Evolutionary conservation across 2,113 vertebrate species (phyloP).

Genomic region (Galeopterus variegatus): DNA sequence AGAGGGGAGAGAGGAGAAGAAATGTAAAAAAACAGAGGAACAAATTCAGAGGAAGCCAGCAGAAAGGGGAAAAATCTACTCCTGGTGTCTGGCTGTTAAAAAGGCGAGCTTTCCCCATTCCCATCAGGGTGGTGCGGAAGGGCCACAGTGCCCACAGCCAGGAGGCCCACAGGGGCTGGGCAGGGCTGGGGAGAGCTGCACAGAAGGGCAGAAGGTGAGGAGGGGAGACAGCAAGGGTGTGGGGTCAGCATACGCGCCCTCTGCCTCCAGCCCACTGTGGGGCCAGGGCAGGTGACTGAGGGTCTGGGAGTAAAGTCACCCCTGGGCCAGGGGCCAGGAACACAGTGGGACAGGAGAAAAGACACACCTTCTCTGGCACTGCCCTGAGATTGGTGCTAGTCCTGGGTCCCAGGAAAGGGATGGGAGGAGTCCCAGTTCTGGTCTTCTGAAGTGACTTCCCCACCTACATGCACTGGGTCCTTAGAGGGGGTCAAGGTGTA

Average conservation of each 20-base stretch:
- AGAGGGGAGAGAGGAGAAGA: not conserved
- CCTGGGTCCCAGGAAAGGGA: not conserved
- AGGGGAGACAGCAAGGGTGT: too few species aligned
- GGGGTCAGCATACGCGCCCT: too few species aligned
- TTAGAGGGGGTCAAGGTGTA: not conserved
- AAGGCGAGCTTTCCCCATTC: not conserved
- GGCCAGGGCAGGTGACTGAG: too few species aligned
- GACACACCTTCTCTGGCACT: too few species aligned
- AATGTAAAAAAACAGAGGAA: not conserved
- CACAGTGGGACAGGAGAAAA: not conserved
- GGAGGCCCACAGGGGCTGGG: not conserved
- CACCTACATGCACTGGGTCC: too few species aligned
- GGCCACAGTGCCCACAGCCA: too few species aligned
- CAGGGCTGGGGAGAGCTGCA: not conserved
- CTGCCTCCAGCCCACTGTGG: too few species aligned
- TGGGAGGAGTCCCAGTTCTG: not conserved
- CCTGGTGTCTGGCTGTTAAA: not conserved
- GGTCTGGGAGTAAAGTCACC: too few species aligned
- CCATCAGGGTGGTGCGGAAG: not conserved
- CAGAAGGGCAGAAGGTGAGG: too few species aligned
- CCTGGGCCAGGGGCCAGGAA: not conserved
- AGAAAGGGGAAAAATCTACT: not conserved
- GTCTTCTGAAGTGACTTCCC: not conserved
- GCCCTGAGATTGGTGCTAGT: not conserved
- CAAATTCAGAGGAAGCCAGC: not conserved